phyloP scores from a whole-genome alignment of 2,888 invertebrate species.

The Conchocele bisecta region DNA sequence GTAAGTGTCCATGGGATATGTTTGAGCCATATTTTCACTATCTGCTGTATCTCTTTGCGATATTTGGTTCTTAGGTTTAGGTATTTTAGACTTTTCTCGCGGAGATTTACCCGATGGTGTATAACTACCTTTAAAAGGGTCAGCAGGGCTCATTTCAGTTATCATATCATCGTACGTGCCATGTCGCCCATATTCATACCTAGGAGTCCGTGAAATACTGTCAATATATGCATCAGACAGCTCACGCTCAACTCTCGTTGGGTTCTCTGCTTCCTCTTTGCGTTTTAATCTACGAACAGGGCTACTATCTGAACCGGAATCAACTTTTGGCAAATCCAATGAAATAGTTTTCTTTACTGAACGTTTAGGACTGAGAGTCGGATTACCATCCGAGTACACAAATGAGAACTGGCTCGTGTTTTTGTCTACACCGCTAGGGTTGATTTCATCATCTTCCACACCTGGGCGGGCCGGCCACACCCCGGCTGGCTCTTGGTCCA shows the following conservation, averaged over 20 bases:
- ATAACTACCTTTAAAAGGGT: conserved; percentile 66
- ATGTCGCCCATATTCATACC: conserved; percentile 53
- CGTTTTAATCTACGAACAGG: conserved; percentile 45
- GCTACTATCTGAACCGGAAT: conserved; percentile 37
- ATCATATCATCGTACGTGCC: conserved; percentile 67
- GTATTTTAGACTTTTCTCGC: conserved; percentile 20
- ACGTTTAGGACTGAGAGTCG: not conserved
- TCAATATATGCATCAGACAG: conserved; percentile 64
- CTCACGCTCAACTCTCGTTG: conserved; percentile 47
- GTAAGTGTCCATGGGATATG: not conserved
- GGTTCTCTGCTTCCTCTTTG: conserved; percentile 24
- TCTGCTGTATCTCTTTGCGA: conserved; percentile 23
- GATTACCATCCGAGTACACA: conserved; percentile 22
- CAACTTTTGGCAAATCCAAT: too few relatives aligned
- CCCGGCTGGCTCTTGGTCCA: conserved; percentile 14
- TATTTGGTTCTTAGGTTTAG: conserved; percentile 39
- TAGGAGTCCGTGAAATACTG: conserved; percentile 59
- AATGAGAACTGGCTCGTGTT: conserved; percentile 41
- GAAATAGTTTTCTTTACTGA: not conserved
- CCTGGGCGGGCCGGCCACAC: not conserved
- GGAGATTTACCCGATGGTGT: conserved; percentile 58
- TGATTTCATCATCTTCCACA: conserved; percentile 12
- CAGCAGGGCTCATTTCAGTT: conserved; percentile 52
- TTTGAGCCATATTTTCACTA: not conserved
- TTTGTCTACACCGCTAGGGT: conserved; percentile 12